Conservation (phyloP, 2,797 vertebrate species). For the Valencia hispanica region DNA sequence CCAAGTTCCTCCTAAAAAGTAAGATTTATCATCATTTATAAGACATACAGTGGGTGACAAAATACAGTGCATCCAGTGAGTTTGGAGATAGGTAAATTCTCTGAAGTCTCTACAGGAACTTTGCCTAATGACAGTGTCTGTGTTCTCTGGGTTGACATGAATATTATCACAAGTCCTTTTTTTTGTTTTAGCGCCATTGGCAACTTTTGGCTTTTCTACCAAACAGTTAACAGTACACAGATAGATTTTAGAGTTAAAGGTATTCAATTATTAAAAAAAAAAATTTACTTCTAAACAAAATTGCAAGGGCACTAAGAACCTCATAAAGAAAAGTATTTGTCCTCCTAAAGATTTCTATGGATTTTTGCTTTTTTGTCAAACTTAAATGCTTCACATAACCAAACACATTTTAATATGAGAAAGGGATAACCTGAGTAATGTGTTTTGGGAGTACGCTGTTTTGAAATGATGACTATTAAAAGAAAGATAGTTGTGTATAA, state of each 20-base stretch:
- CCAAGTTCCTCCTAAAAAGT: slow-evolving; percentile 99
- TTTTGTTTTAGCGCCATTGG: too few species aligned
- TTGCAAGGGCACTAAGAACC: too few species aligned
- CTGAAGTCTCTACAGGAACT: background rate
- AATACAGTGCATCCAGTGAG: background rate
- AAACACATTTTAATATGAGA: background rate
- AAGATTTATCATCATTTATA: slow-evolving; percentile 59
- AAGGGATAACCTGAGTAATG: background rate
- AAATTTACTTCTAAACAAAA: too few species aligned
- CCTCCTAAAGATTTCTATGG: background rate
- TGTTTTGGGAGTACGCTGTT: background rate
- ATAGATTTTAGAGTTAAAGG: too few species aligned
- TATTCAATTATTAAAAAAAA: too few species aligned
- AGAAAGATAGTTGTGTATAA: background rate
- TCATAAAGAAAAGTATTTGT: background rate
- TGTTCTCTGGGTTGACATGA: too few species aligned
- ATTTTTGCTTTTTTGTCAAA: background rate
- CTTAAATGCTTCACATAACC: background rate
- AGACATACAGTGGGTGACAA: background rate
- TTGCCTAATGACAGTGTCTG: background rate
- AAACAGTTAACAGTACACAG: too few species aligned
- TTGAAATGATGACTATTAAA: background rate
- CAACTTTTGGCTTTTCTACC: too few species aligned
- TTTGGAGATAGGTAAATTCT: background rate
- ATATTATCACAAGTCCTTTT: too few species aligned